A percentile compares a stretch with the other conserved stretches of the same genome.
These are phyloP conservation scores for Dicrurus megarhynchus DNA, from an alignment of 2,113 vertebrate species.

Conservation along the genomic window DNA sequence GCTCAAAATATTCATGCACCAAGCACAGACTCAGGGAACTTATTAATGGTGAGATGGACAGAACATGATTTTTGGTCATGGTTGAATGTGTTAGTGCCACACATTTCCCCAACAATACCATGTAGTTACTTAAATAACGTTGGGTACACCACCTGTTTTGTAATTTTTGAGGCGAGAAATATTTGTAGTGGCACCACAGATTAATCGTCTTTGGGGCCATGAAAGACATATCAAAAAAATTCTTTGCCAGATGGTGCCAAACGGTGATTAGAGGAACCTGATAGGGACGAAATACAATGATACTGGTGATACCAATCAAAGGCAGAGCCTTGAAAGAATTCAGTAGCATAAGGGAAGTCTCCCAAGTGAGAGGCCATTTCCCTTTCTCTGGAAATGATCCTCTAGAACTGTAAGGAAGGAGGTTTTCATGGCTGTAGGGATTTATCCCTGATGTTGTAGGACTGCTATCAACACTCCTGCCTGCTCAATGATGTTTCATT, in stretches of 20 bases:
- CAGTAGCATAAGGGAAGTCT: neutral
- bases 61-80: neutral
- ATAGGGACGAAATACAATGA: neutral
- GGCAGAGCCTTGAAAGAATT: neutral
- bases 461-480: neutral
- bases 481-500: neutral
- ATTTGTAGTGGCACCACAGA: neutral
- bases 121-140: neutral
- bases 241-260: neutral
- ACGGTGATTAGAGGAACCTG: neutral
- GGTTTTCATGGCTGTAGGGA: neutral
- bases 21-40: neutral
- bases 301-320: neutral
- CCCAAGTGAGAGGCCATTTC: neutral
- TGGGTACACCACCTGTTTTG: neutral
- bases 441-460: neutral
- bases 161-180: neutral
- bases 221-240: neutral
- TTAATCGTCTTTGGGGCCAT: neutral
- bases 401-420: neutral
- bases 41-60: neutral
- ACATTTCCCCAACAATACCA: neutral
- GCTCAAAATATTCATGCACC: neutral
- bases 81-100: accelerated
- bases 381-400: neutral